phyloP scores from a whole-genome alignment of 2,888 invertebrate species.

The Agrotis ipsilon region DNA sequence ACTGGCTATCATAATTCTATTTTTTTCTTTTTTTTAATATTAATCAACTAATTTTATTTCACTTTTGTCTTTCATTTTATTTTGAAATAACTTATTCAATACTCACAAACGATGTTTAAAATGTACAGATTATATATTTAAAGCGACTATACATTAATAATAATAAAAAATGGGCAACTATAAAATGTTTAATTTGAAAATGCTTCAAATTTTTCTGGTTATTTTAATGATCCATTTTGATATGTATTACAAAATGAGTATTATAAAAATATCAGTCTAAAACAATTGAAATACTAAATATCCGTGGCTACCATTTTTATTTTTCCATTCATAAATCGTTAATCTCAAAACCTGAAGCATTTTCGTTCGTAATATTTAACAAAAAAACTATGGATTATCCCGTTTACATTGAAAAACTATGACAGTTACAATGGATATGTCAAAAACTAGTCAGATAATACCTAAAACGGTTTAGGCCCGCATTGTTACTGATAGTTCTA shows the following conservation, averaged over 20 bases:
- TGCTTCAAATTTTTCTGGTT: constrained; percentile 32
- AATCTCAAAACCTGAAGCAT: constrained; percentile 48
- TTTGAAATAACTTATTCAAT: constrained; percentile 68
- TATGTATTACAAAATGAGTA: constrained; percentile 60
- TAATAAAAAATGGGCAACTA: constrained; percentile 29
- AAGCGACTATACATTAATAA: constrained; percentile 53
- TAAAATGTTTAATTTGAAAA: constrained; percentile 40
- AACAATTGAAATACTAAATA: constrained; percentile 33
- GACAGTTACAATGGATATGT: constrained; percentile 29
- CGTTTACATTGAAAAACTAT: constrained; percentile 36
- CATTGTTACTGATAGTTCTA: constrained; percentile 54
- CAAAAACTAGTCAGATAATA: constrained; percentile 47
- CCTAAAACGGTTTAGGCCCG: constrained; percentile 76
- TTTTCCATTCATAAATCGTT: neutral
- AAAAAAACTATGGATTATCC: constrained; percentile 22
- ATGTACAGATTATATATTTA: constrained; percentile 58
- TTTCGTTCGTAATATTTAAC: constrained; percentile 17
- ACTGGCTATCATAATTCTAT: constrained; percentile 67
- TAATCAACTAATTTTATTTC: constrained; percentile 83
- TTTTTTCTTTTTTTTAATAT: constrained; percentile 61
- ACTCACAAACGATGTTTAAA: constrained; percentile 55
- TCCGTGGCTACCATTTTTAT: neutral
- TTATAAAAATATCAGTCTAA: constrained; percentile 54
- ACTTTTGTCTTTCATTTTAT: constrained; percentile 89
- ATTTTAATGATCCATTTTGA: constrained; percentile 32